A percentile compares a stretch with the other conserved stretches of the same genome.
Conservation (phyloP, 2,888 invertebrate species). For the Timandra comae region DNA sequence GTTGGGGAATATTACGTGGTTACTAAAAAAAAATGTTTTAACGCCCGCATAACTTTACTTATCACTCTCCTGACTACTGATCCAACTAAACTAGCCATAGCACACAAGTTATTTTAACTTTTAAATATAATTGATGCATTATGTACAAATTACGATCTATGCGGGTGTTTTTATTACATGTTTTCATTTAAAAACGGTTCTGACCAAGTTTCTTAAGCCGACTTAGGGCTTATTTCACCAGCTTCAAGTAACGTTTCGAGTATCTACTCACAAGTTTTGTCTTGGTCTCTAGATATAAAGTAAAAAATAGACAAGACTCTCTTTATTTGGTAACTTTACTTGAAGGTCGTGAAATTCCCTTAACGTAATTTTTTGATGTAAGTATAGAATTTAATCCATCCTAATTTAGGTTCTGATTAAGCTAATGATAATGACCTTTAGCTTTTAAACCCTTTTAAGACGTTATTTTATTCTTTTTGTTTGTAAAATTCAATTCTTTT, state of each 20-base stretch:
- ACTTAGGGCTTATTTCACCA: too few relatives aligned
- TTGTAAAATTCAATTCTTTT: slow-evolving; percentile 6
- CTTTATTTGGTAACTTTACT: too few relatives aligned
- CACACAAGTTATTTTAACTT: too few relatives aligned
- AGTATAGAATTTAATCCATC: too few relatives aligned
- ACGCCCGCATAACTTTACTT: slow-evolving; percentile 37
- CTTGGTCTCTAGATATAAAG: too few relatives aligned
- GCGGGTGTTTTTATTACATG: slow-evolving; percentile 44
- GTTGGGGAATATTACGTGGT: slow-evolving; percentile 5
- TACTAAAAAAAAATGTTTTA: slow-evolving; percentile 17
- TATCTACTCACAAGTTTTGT: too few relatives aligned
- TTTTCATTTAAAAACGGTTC: slow-evolving; percentile 18
- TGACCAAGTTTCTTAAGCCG: slow-evolving; percentile 18
- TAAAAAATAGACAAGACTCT: too few relatives aligned
- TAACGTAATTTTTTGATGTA: neutral
- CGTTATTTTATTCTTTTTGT: neutral
- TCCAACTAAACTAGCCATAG: too few relatives aligned
- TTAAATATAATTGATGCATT: slow-evolving; percentile 38
- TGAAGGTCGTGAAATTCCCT: too few relatives aligned
- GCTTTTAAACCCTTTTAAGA: neutral
- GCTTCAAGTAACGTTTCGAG: too few relatives aligned
- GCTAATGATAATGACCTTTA: slow-evolving; percentile 1
- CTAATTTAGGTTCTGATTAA: too few relatives aligned
- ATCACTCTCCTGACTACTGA: slow-evolving; percentile 29
- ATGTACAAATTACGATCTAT: slow-evolving; percentile 36